Evolutionary conservation across 1,140 invertebrate genomes (phyloP), one percentile per base, ranked within the genome.

Genomic region (Hylaeus anthracinus): DNA sequence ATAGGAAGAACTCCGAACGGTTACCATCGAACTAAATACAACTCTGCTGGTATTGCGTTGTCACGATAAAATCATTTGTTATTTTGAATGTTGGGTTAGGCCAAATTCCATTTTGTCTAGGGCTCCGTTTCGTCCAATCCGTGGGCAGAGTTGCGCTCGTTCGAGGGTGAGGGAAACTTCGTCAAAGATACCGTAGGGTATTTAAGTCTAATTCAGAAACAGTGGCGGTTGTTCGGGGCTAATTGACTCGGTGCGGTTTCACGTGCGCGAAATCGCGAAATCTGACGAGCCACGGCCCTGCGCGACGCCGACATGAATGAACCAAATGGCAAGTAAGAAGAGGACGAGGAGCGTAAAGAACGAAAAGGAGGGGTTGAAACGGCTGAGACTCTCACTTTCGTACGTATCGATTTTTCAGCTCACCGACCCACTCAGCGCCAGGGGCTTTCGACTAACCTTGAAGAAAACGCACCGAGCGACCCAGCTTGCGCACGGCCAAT

Each of bases 351-450:
- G 76, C 82, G 70, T 15, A 65, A 80, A 80, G 85, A 87, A 85
- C 79, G 79, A 88, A 88, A 88, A 85, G 86, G 85, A 88, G 85
- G 51, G 85, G 86, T 80, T 26, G 85, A 53, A 87, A 86, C 78
- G 82, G 83, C 85, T 83, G 85, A 75, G 77, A 90, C 91, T 92
- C 87, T 90, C 88, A 88, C 90, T 91, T 91, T 91, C 90, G 79
- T 89, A 87, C 61, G 70, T 90, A 91, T 90, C 90, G 90, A 91
- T 91, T 91, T 91, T 91, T 90, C 84, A 78, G 77, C 81, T 61
- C 72, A 55, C 67, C 86, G 84, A 87, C 86, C 84, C 79, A 85
- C 86, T 89, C 83, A 86, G 83, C 81, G 78, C 67, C 79, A 65
- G 69, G 65, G 63, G 79, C 86, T 87, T 85, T 83, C 67, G 72